These are phyloP conservation scores for Tachysurus fulvidraco DNA, from an alignment of 2,113 vertebrate genomes.

Conservation along the genomic window DNA sequence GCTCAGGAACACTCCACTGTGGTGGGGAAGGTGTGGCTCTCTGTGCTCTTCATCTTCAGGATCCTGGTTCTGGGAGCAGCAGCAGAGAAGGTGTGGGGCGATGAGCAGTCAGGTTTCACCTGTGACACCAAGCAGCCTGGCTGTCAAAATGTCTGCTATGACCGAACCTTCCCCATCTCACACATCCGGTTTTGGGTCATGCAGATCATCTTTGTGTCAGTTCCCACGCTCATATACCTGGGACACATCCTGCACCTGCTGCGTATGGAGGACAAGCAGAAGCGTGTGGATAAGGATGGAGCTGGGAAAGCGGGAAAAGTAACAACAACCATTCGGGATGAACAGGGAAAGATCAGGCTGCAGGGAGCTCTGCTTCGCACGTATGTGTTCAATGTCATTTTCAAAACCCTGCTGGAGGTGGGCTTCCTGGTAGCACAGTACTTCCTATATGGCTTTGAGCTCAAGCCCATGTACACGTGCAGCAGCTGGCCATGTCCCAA, in stretches of 20 bases:
- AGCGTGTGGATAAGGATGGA: constrained; percentile 59
- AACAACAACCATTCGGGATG: constrained; percentile 63
- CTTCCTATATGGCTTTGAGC: constrained; percentile 80
- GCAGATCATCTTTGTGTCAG: constrained; percentile 90
- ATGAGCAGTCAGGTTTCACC: constrained; percentile 83
- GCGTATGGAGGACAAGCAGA: constrained; percentile 81
- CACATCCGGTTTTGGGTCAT: constrained; percentile 91
- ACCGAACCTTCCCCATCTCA: constrained; percentile 87
- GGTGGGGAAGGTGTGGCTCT: constrained; percentile 87
- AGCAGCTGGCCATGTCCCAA: constrained; percentile 84
- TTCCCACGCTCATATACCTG: constrained; percentile 85
- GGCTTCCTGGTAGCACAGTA: constrained; percentile 86
- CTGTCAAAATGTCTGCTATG: constrained; percentile 88
- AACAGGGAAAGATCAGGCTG: constrained; percentile 72
- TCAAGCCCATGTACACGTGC: constrained; percentile 85
- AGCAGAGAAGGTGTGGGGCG: constrained; percentile 85
- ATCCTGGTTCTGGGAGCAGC: constrained; percentile 84
- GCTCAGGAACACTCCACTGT: constrained; percentile 87
- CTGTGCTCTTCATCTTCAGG: constrained; percentile 84
- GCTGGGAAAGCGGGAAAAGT: constrained; percentile 41
- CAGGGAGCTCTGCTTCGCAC: constrained; percentile 80
- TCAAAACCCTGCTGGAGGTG: constrained; percentile 86
- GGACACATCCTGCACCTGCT: constrained; percentile 86
- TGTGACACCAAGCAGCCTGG: constrained; percentile 88
- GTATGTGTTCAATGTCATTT: constrained; percentile 80